Base-by-base conservation (phyloP, 1,140 invertebrate species). In the Dryas iulia region DNA sequence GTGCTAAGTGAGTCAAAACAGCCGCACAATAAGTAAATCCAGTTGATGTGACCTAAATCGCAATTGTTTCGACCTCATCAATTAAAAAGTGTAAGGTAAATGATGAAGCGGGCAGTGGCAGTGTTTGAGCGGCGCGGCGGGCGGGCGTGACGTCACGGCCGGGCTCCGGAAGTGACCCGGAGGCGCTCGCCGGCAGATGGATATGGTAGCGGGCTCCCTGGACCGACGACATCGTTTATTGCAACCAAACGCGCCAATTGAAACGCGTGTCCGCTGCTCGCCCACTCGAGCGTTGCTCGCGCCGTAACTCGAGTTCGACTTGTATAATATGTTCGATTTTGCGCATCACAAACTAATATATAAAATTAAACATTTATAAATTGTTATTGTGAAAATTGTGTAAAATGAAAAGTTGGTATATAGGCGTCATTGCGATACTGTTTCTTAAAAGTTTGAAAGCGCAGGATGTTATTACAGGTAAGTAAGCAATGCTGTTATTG, bases 21-120 rank as follows among this genome's bases (percentile, higher is more conserved):
- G 60, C 63, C 54, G 70, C 21, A 54, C 73, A 80, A 79, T 71
- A 86, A 83, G 76, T 81, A 87, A 86, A 82, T 85, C 79, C 77
- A 79, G 71, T 69, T 72, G 71, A 74, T 76, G 64, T 78, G 85
- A 91, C 86, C 89, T 85, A 89, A 89, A 89, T 91, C 86, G 84
- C 84, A 89, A 89, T 91, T 91, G 80, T 84, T 88, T 81, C 73
- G 85, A 84, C 89, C 89, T 89, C 84, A 77, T 84, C 85, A 89
- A 91, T 91, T 89, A 91, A 89, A 89, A 91, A 83, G 81, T 83
- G 78, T 87, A 84, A 91, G 86, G 85, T 89, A 87, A 86, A 86
- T 75, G 77, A 68, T 78, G 73, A 81, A 47, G 56, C 58, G 25
- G 73, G 56, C 74, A 47, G 14, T 80, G 74, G 71, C 75, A 72